Evolutionary conservation across 1,140 invertebrate species (phyloP).

Genomic region (Anastatus disparis): DNA sequence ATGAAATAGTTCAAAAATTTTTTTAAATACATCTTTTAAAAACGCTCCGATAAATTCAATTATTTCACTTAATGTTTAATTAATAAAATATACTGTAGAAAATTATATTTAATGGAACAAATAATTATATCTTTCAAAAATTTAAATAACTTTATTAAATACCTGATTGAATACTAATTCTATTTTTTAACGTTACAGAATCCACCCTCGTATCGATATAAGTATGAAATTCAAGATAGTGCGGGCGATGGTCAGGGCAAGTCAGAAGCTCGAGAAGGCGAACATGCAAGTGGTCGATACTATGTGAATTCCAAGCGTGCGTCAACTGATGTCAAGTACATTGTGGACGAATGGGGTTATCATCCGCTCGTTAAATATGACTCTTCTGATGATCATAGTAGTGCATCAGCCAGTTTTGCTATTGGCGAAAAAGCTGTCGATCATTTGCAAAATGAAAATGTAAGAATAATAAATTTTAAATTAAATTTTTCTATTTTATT

Average conservation of each 20-base stretch:
- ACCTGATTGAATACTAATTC: not conserved
- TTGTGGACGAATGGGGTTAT: constrained; percentile 73
- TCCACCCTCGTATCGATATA: constrained; percentile 67
- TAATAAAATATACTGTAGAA: not conserved
- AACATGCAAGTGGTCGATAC: constrained; percentile 68
- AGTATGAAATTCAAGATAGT: constrained; percentile 63
- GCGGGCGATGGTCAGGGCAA: constrained; percentile 68
- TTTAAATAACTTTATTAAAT: not conserved
- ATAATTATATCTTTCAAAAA: not conserved
- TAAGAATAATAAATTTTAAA: not conserved
- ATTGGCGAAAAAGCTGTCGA: constrained; percentile 69
- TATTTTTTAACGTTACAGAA: constrained; percentile 54
- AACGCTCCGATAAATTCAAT: too few species aligned
- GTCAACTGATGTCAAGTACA: constrained; percentile 69
- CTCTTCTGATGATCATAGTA: constrained; percentile 59
- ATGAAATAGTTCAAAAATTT: too few species aligned
- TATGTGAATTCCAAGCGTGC: constrained; percentile 56
- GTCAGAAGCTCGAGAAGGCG: constrained; percentile 66
- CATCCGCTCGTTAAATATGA: constrained; percentile 72
- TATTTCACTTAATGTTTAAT: too few species aligned
- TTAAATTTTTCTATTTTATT: not conserved
- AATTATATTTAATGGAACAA: not conserved
- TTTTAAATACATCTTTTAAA: too few species aligned
- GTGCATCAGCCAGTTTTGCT: constrained; percentile 65
- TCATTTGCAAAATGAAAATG: constrained; percentile 57